Conservation (phyloP, 1,140 invertebrate genomes). For the Leptinotarsa undecemlineata region DNA sequence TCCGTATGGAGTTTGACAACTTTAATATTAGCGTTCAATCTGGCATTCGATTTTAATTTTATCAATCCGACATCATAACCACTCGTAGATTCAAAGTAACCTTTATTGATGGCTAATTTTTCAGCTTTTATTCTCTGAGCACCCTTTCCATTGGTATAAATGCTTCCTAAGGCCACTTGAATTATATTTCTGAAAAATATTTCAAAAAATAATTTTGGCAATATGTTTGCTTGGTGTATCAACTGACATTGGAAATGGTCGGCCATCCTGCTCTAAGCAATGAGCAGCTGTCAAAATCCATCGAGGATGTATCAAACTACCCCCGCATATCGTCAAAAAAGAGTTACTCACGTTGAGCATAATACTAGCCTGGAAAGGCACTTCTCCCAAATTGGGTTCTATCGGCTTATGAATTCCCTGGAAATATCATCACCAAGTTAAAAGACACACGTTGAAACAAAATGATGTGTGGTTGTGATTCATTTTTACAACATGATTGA, state of each 20-base stretch:
- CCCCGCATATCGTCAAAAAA: conserved; percentile 52
- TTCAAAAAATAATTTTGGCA: too few species aligned
- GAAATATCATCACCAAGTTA: conserved; percentile 21
- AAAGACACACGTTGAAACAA: too few species aligned
- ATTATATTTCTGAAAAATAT: conserved; percentile 40
- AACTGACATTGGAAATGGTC: conserved; percentile 36
- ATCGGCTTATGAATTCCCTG: conserved; percentile 48
- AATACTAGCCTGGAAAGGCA: conserved; percentile 52
- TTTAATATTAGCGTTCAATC: conserved; percentile 44
- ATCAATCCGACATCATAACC: conserved; percentile 49
- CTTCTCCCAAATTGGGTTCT: conserved; percentile 48
- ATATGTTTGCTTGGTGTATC: neutral
- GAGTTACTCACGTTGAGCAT: conserved; percentile 39
- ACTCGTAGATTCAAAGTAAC: conserved; percentile 43
- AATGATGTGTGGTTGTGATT: too few species aligned
- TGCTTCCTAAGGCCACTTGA: conserved; percentile 48
- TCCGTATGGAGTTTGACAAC: conserved; percentile 45
- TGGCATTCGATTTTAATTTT: conserved; percentile 38
- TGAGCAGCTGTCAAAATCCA: conserved; percentile 58
- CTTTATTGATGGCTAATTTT: conserved; percentile 44
- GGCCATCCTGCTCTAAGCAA: conserved; percentile 52
- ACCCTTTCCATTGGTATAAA: conserved; percentile 42
- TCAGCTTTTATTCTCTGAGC: conserved; percentile 43
- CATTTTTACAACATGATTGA: too few species aligned
- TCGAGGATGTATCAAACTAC: conserved; percentile 53